Percentiles rank a stretch among this genome's conserved stretches.
Conservation (phyloP, 2,113 vertebrate species). For the Phaethornis superciliosus region DNA sequence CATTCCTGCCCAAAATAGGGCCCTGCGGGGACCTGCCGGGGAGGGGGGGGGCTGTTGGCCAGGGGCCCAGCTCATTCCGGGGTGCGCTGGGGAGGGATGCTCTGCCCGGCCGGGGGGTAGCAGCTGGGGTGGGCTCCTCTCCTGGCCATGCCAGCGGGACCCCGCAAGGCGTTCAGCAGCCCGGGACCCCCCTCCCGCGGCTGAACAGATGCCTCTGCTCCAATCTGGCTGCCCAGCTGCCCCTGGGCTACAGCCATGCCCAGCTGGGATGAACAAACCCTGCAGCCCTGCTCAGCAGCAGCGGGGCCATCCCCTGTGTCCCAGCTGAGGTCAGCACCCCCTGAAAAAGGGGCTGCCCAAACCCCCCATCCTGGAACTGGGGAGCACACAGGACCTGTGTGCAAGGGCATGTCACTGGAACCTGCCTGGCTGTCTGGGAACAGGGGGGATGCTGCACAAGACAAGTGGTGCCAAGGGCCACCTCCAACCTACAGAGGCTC, state of each 20-base stretch:
- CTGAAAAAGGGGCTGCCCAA: background rate
- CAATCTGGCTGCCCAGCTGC: background rate
- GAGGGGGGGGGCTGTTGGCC: conserved; percentile 17
- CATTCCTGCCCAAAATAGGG: conserved; percentile 54
- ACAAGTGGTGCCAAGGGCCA: background rate
- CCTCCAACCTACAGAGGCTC: background rate
- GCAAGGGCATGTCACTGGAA: background rate
- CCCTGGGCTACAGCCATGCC: rapidly evolving
- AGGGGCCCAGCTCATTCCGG: background rate
- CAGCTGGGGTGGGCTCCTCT: background rate
- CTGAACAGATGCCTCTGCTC: background rate
- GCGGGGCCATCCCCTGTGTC: rapidly evolving
- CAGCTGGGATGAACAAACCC: rapidly evolving
- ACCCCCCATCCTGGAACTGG: no score
- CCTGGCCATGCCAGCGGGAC: background rate
- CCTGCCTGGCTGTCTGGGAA: background rate
- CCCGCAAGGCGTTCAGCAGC: background rate
- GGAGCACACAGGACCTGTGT: rapidly evolving
- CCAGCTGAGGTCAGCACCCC: rapidly evolving
- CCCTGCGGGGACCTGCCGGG: background rate
- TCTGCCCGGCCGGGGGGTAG: background rate
- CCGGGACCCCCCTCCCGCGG: rapidly evolving
- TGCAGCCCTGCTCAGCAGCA: background rate
- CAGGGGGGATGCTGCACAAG: no score
- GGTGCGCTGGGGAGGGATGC: background rate